A percentile compares a stretch with the other conserved stretches of the same genome.
Evolutionary conservation across 2,888 invertebrate species (phyloP).

Genomic region (Gastrophysa polygoni): DNA sequence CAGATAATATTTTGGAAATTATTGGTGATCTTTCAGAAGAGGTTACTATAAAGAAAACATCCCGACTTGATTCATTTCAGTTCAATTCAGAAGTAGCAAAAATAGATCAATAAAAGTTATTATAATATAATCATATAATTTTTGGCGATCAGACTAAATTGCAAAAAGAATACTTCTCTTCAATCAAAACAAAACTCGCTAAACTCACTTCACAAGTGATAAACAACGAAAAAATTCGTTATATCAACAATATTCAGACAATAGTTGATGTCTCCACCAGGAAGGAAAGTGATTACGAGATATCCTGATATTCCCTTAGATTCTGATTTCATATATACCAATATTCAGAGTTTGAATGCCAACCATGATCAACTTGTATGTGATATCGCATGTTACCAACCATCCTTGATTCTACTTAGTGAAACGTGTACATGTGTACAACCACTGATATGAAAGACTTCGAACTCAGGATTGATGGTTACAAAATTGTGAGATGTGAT

Average conservation of each 20-base stretch:
- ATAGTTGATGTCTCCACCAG: neutral
- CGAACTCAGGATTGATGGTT: conserved; percentile 1
- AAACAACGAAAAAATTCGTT: conserved; percentile 3
- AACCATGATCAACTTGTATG: conserved; percentile 2
- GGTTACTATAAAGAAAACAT: neutral
- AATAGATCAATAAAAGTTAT: neutral
- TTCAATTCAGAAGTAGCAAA: neutral
- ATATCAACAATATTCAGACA: conserved; percentile 2
- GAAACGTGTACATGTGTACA: conserved; percentile 4
- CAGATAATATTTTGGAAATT: neutral
- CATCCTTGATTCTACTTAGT: neutral
- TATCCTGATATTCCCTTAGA: conserved; percentile 2
- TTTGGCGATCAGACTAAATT: conserved; percentile 8
- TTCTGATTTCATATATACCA: neutral
- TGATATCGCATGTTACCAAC: neutral
- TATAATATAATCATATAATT: conserved; percentile 1
- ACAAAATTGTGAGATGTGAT: too few species aligned
- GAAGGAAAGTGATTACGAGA: neutral
- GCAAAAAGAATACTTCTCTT: neutral
- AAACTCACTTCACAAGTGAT: neutral
- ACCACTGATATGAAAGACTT: neutral
- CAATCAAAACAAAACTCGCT: neutral
- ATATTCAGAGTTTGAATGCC: neutral
- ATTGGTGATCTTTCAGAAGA: conserved; percentile 3
- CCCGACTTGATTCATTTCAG: neutral